Evolutionary conservation across 2,113 vertebrate species (phyloP), one percentile per base, ranked within the genome.

Genomic region (Verasper variegatus): DNA sequence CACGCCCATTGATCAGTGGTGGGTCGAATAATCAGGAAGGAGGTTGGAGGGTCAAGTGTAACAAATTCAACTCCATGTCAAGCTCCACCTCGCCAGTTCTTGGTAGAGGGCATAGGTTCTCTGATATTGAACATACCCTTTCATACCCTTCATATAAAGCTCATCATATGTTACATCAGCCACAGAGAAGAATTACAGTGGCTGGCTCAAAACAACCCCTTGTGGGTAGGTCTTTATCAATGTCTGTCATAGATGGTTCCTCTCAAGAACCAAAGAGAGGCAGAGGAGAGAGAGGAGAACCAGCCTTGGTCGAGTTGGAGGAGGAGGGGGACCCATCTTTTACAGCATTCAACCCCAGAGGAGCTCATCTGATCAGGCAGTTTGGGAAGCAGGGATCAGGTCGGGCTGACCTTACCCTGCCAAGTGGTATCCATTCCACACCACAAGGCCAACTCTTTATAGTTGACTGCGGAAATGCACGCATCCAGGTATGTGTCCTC

Each of bases 391-490:
- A 93, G 78, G 95, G 95, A 21, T 95, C 94, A 6, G 93, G 93
- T 15, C 88, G 93, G 9, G 86, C 94, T 21, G 94, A 95, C 31
- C 86, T 95, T 58, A 94, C 92, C 3, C 79, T 96, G 5, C 95
- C 94, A n/a, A 94, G 93, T 76, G 95, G 95, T 14, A 78, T 95
- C 18, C 91, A 94, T 24, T 81, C 82, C 27, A 94, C 93, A 1
- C 82, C 90, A 5, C 88, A 93, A 49, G 94, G 95, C 2, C 90
- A 94, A 20, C 87, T 96, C 21, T 96, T 93, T 45, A 88, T 95
- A 21, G 95, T 95, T 26, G 95, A 96, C 71, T 95, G 94, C 20
- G 95, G 95, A 55, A 96, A 96, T 64, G 90, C 92, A n/a, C 93
- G 95, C 24, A 71, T 95, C 71, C 92, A 93, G 91, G 90, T 93